phyloP scores from a whole-genome alignment of 2,888 invertebrate genomes.

The Aphodius sticticus region DNA sequence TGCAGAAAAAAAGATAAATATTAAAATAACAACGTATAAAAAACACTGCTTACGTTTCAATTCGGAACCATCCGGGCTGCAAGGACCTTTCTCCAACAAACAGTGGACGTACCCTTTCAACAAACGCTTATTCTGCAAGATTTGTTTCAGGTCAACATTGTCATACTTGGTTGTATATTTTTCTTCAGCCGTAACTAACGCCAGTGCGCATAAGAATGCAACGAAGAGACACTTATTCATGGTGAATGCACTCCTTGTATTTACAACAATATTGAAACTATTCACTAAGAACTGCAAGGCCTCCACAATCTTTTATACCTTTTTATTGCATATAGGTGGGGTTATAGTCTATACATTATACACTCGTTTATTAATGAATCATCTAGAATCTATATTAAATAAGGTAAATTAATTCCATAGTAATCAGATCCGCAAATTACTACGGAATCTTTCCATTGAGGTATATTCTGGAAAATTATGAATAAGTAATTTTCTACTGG shows the following conservation, averaged over 20 bases:
- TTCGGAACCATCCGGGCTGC: slow-evolving; percentile 75
- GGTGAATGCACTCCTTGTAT: slow-evolving; percentile 12
- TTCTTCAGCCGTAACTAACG: slow-evolving; percentile 40
- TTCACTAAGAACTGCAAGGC: not conserved
- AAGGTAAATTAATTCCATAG: not conserved
- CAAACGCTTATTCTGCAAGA: slow-evolving; percentile 71
- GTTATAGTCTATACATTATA: not conserved
- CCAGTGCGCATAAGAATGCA: slow-evolving; percentile 36
- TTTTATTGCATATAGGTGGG: not conserved
- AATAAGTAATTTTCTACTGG: not conserved
- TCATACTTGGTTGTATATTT: slow-evolving; percentile 71
- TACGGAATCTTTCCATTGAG: not conserved
- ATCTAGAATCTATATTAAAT: not conserved
- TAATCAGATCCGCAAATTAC: not conserved
- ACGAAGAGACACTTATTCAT: slow-evolving; percentile 44
- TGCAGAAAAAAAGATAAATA: not conserved
- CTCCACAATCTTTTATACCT: not conserved
- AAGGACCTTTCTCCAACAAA: slow-evolving; percentile 69
- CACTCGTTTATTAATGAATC: not conserved
- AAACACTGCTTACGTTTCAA: slow-evolving; percentile 69
- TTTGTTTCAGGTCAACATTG: slow-evolving; percentile 72
- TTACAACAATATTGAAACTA: not conserved
- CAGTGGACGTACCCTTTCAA: slow-evolving; percentile 60
- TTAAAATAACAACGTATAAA: slow-evolving; percentile 11
- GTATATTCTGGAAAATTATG: not conserved